Percentiles rank a stretch among this genome's conserved stretches.
phyloP scores from a whole-genome alignment of 2,797 vertebrate species.

The Pangasius krempfi region DNA sequence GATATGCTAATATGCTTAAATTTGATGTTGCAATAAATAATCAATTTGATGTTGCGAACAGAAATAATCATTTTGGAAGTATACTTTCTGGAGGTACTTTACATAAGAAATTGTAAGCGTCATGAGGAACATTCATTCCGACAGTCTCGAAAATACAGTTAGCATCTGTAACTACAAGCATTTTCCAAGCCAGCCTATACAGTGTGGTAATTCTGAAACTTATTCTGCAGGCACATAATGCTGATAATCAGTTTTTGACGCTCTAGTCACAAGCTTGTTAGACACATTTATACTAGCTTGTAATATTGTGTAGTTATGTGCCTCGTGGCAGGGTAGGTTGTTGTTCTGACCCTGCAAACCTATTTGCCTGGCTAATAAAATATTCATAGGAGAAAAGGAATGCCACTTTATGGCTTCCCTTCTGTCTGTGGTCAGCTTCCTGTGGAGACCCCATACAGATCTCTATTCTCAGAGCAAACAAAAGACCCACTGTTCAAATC shows the following conservation, averaged over 20 bases:
- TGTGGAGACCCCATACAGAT: constrained; percentile 71
- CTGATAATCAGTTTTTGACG: constrained; percentile 2
- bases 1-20: neutral
- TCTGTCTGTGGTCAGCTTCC: constrained; percentile 70
- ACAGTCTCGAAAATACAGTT: too few species aligned
- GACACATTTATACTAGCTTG: constrained; percentile 57
- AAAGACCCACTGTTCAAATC: constrained; percentile 76
- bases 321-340: constrained; percentile 53
- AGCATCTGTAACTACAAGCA: neutral
- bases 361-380: constrained; percentile 66
- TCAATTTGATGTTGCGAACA: too few species aligned
- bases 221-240: neutral
- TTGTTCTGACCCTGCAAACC: constrained; percentile 60
- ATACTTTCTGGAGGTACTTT: neutral
- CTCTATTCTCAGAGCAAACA: constrained; percentile 76
- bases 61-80: neutral
- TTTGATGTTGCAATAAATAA: neutral
- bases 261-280: constrained; percentile 47
- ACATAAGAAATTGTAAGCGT: neutral
- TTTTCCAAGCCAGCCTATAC: neutral
- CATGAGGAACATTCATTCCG: neutral
- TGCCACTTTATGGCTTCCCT: constrained; percentile 62
- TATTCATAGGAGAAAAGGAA: constrained; percentile 61
- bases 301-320: constrained; percentile 55
- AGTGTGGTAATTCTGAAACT: neutral